Evolutionary conservation across 2,888 invertebrate species (phyloP).

Genomic region (Drosophila maculinotata): DNA sequence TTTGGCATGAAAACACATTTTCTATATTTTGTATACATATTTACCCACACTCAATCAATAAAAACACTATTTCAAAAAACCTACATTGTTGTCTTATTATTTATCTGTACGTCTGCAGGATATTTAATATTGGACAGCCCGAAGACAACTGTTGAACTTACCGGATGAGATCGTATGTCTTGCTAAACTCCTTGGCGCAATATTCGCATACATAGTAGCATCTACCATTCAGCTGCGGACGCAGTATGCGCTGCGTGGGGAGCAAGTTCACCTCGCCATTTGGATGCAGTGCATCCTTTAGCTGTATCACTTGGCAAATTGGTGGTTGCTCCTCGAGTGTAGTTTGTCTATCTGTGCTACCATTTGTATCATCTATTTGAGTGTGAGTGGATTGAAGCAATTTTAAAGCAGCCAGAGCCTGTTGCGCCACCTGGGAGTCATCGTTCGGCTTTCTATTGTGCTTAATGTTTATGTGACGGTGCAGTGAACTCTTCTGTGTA

Average conservation of each 20-base stretch:
- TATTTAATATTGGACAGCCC: no score
- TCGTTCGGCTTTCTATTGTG: slow-evolving; percentile 15
- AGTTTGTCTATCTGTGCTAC: not conserved
- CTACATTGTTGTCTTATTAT: no score
- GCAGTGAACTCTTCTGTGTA: slow-evolving; percentile 43
- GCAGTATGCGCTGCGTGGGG: slow-evolving; percentile 37
- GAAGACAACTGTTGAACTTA: slow-evolving; percentile 15
- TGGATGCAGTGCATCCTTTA: slow-evolving; percentile 27
- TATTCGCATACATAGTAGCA: slow-evolving; percentile 67
- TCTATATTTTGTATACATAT: no score
- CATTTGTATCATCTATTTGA: not conserved
- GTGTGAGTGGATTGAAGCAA: slow-evolving; percentile 29
- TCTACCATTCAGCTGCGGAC: slow-evolving; percentile 11
- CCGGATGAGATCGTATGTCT: slow-evolving; percentile 74
- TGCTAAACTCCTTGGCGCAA: slow-evolving; percentile 73
- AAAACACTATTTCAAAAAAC: no score
- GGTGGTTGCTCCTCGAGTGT: slow-evolving; percentile 33
- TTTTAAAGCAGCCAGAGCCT: slow-evolving; percentile 42
- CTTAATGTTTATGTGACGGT: slow-evolving; percentile 35
- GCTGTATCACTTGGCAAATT: slow-evolving; percentile 18
- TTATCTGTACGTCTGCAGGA: no score
- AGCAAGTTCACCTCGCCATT: slow-evolving; percentile 2
- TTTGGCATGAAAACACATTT: no score
- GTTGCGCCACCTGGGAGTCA: slow-evolving; percentile 31
- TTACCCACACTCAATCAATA: no score